These are phyloP conservation scores for Nomada goodeniana DNA, from an alignment of 2,888 invertebrate genomes.

Conservation along the genomic window DNA sequence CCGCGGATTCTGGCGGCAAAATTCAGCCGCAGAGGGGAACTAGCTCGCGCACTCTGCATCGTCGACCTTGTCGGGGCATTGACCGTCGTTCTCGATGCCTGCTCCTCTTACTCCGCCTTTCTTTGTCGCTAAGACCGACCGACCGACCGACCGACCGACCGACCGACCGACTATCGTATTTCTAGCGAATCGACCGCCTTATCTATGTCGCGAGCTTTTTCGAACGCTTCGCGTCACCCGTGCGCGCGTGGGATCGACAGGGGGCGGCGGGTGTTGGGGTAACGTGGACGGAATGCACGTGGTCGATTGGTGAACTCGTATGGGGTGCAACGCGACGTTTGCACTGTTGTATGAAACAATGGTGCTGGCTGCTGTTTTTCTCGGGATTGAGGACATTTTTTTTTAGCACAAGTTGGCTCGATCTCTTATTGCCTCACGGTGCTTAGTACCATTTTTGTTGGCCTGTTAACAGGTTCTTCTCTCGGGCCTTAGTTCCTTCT, in stretches of 20 bases:
- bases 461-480: too few species aligned
- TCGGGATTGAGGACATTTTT: too few species aligned
- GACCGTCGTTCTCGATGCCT: conserved; percentile 75
- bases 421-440: too few species aligned
- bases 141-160: neutral
- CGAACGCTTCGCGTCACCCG: neutral
- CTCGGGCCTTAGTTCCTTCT: too few species aligned
- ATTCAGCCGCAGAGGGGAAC: conserved; percentile 38
- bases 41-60: conserved; percentile 67
- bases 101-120: conserved; percentile 10
- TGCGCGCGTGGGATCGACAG: neutral
- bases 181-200: conserved; percentile 38
- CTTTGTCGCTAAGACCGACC: conserved; percentile 43
- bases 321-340: neutral
- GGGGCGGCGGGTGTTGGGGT: neutral
- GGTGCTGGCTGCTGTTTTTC: too few species aligned
- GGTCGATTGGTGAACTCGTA: neutral
- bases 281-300: conserved; percentile 1
- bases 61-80: conserved; percentile 82
- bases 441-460: too few species aligned
- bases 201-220: conserved; percentile 51
- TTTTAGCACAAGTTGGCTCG: too few species aligned
- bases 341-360: neutral
- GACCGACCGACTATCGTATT: conserved; percentile 33
- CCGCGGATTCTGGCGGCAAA: conserved; percentile 45